Evolutionary conservation across 2,797 vertebrate species (phyloP), one percentile per base, ranked within the genome.

Genomic region (Borostomias antarcticus): DNA sequence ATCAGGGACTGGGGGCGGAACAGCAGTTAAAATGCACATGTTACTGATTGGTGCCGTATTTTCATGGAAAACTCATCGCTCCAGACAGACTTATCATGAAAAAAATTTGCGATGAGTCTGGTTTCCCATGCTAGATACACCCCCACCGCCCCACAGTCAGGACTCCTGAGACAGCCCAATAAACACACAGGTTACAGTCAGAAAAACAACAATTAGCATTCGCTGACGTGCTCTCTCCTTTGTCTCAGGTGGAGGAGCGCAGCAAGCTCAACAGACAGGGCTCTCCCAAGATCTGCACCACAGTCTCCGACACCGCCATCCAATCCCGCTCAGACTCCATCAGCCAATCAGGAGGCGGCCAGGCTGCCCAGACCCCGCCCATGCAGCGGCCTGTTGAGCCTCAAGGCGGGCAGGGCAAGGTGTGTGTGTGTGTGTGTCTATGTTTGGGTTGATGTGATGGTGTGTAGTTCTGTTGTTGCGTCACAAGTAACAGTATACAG

Each of bases 381-480:
- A 96, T 96, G 93, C 96, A 97, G 87, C 92, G 95, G 73, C 95
- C 95, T 0, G 94, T 96, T 4, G 96, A 97, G 79, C 94, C 95
- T 54, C 95, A 96, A 81, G 96, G 95, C 25, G 94, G 94, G 33
- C 94, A 94, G 66, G 92, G 95, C 85, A 97, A 97, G 95, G 96
- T 97, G 80, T 77, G 91, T 62, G 67, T 69, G 80, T 59, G 30
- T 58, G 40, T 61, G 17, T 11, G 37, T 52, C 15, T 45, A 19
- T 19, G n/a, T 17, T 33, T 56, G 15, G 45, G 40, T 48, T 11
- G 19, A 40, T 61, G n/a, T 60, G 64, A 53, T 30, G 21, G 23
- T 43, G 53, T 17, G 53, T 23, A 8, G 45, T 13, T 19, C 33
- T 45, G 35, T 29, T 6, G 51, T 26, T 40, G n/a, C n/a, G 51